Conservation (phyloP, 2,797 vertebrate species). For the Spea hammondii region DNA sequence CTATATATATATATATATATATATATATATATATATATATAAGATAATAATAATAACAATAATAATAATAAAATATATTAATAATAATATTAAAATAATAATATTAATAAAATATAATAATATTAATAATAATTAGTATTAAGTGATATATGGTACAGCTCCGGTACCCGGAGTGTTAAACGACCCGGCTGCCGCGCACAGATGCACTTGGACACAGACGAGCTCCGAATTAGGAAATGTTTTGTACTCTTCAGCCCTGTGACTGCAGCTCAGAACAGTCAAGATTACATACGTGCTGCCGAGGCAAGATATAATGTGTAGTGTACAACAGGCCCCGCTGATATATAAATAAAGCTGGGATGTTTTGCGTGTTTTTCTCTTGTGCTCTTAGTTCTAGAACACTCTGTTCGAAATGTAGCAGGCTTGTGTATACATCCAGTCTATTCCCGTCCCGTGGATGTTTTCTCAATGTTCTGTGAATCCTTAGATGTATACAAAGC, state of each 20-base stretch:
- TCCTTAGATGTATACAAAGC: slow-evolving; percentile 29
- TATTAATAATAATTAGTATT: too few relatives aligned
- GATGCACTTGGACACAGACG: not conserved
- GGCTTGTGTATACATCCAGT: slow-evolving; percentile 10
- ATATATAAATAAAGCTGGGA: slow-evolving; percentile 3
- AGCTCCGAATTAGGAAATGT: not conserved
- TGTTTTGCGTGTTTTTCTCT: not conserved
- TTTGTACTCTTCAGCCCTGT: not conserved
- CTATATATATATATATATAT: too few relatives aligned
- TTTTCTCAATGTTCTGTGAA: slow-evolving; percentile 4
- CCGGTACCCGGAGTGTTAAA: too few relatives aligned
- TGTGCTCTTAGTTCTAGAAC: not conserved
- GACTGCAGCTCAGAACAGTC: not conserved
- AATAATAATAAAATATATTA: too few relatives aligned
- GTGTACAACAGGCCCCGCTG: not conserved
- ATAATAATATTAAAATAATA: too few relatives aligned
- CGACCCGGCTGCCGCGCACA: too few relatives aligned
- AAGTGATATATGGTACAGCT: too few relatives aligned
- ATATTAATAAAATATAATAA: too few relatives aligned
- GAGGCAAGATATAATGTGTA: not conserved
- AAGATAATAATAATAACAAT: too few relatives aligned
- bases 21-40: too few relatives aligned
- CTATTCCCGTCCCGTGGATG: slow-evolving; percentile 5
- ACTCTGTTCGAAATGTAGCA: not conserved
- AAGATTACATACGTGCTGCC: not conserved